Evolutionary conservation across 2,113 vertebrate species (phyloP).

Genomic region (Myiozetetes cayanensis): DNA sequence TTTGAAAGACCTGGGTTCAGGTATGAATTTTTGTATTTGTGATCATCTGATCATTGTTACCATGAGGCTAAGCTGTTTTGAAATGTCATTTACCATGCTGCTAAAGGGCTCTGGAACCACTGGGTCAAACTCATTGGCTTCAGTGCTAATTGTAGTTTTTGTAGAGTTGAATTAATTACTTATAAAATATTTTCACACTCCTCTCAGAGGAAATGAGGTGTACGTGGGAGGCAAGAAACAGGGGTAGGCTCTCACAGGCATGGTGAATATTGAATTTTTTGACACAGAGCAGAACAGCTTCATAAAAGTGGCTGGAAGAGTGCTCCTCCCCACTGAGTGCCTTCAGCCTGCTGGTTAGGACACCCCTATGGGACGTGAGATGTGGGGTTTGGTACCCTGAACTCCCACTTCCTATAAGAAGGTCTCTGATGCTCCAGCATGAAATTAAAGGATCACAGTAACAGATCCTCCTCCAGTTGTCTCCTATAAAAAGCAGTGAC

Average conservation of each 20-base stretch:
- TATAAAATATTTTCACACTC: neutral
- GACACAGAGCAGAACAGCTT: neutral
- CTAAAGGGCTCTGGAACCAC: neutral
- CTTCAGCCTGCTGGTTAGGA: neutral
- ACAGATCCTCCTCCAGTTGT: neutral
- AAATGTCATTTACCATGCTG: neutral
- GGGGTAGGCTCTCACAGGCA: neutral
- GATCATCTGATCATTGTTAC: neutral
- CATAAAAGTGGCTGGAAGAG: neutral
- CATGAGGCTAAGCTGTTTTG: neutral
- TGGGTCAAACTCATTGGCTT: neutral
- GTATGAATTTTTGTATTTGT: neutral
- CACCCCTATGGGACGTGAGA: neutral
- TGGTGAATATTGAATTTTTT: neutral
- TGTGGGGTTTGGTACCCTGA: neutral
- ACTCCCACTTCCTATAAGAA: neutral
- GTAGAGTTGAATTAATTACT: neutral
- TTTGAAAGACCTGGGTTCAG: neutral
- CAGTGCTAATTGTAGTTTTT: neutral
- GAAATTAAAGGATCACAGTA: neutral
- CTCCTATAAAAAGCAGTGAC: neutral
- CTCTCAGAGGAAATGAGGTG: neutral
- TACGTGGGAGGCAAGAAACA: neutral
- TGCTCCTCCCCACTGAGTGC: neutral
- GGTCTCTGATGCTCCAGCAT: neutral